phyloP scores from a whole-genome alignment of 2,797 vertebrate genomes.

The Hippocampus kuda region DNA sequence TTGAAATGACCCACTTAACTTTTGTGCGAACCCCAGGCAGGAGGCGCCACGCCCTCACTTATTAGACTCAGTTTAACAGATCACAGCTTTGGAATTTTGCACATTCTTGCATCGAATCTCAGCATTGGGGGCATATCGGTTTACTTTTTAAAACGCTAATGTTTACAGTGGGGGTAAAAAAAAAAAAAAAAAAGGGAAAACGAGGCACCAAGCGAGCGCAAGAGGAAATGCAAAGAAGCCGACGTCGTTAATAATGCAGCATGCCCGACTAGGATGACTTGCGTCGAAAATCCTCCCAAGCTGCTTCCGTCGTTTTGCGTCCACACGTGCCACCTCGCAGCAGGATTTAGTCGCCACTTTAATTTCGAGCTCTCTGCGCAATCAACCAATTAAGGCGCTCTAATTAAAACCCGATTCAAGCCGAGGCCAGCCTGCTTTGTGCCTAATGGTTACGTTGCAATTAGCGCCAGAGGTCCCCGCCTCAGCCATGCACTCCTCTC shows the following conservation, averaged over 20 bases:
- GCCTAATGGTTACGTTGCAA: slow-evolving; percentile 65
- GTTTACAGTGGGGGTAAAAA: slow-evolving; percentile 1
- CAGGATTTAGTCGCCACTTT: slow-evolving; percentile 38
- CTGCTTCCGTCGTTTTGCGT: slow-evolving; percentile 13
- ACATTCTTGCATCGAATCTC: slow-evolving; percentile 34
- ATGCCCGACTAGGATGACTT: slow-evolving; percentile 17
- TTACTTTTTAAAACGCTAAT: slow-evolving; percentile 14
- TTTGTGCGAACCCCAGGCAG: slow-evolving; percentile 45
- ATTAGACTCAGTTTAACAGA: slow-evolving; percentile 57
- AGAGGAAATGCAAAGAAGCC: slow-evolving; percentile 5
- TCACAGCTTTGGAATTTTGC: slow-evolving; percentile 45
- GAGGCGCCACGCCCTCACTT: slow-evolving; percentile 41
- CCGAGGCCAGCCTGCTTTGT: slow-evolving; percentile 47
- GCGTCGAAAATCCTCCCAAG: slow-evolving; percentile 15
- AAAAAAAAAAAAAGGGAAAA: not conserved
- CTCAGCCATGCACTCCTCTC: slow-evolving; percentile 39
- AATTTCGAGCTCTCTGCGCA: slow-evolving; percentile 54
- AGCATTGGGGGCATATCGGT: slow-evolving; percentile 23
- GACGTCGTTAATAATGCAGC: slow-evolving; percentile 33
- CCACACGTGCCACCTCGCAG: slow-evolving; percentile 31
- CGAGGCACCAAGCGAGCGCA: slow-evolving; percentile 3
- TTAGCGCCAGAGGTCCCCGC: slow-evolving; percentile 62
- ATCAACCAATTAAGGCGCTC: slow-evolving; percentile 63
- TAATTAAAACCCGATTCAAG: slow-evolving; percentile 71
- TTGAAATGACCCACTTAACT: slow-evolving; percentile 53